phyloP scores from a whole-genome alignment of 2,797 vertebrate species.

The Knipowitschia caucasica region DNA sequence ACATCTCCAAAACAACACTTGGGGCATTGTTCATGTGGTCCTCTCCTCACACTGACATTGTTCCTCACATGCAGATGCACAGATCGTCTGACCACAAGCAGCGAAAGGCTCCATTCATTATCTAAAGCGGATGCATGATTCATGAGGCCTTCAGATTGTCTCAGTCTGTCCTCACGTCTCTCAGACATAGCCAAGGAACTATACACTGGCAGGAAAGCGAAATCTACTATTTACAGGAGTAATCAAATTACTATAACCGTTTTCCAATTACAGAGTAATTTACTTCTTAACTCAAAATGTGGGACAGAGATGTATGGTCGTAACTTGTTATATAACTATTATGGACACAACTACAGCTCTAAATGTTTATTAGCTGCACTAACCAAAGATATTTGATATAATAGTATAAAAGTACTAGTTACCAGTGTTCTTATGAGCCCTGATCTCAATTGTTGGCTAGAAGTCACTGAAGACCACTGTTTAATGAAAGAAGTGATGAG shows the following conservation, averaged over 20 bases:
- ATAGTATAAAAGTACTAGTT: background rate
- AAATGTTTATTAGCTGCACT: background rate
- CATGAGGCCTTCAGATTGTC: slow-evolving; percentile 44
- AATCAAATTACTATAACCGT: background rate
- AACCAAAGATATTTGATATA: background rate
- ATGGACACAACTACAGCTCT: background rate
- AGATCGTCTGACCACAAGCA: slow-evolving; percentile 55
- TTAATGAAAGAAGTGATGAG: too few species aligned
- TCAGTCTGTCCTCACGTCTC: slow-evolving; percentile 21
- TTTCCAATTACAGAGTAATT: background rate
- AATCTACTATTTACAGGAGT: background rate
- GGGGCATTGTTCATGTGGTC: too few species aligned
- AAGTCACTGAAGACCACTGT: too few species aligned
- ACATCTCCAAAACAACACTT: too few species aligned
- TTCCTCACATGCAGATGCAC: slow-evolving; percentile 62
- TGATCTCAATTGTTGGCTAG: too few species aligned
- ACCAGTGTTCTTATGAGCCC: too few species aligned
- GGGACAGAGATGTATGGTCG: background rate
- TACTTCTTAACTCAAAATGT: background rate
- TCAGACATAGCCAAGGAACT: slow-evolving; percentile 27
- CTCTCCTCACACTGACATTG: too few species aligned
- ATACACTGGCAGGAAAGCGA: too few species aligned
- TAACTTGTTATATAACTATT: background rate
- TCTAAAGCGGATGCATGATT: slow-evolving; percentile 64
- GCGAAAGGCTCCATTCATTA: slow-evolving; percentile 63